Evolutionary conservation across 92 coral and sea anemone species (phyloP).

Genomic region (Heliopora coerulea): DNA sequence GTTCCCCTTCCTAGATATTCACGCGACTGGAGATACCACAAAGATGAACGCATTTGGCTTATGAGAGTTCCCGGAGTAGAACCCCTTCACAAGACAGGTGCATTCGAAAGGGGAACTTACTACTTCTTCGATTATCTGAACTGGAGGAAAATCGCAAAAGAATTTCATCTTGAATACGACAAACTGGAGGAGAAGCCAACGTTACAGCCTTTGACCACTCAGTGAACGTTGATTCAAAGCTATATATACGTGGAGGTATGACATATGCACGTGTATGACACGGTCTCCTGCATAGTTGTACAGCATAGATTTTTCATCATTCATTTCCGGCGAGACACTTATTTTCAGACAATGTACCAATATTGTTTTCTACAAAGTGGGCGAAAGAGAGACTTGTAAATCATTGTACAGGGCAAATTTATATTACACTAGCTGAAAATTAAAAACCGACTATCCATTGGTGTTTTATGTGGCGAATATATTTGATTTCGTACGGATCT

Average conservation of each 20-base stretch:
- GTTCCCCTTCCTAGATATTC: slow-evolving; percentile 60
- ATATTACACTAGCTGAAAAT: slow-evolving; percentile 1
- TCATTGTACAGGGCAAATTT: slow-evolving; percentile 35
- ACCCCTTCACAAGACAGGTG: slow-evolving; percentile 79
- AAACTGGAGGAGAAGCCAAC: slow-evolving; percentile 97
- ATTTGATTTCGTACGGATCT: too few relatives aligned
- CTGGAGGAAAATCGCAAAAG: slow-evolving; percentile 95
- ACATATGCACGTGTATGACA: neutral
- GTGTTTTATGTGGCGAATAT: too few relatives aligned
- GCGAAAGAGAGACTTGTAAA: slow-evolving; percentile 11
- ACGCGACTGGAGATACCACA: slow-evolving; percentile 99
- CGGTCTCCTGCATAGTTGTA: neutral
- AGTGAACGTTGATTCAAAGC: slow-evolving; percentile 22
- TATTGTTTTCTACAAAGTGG: slow-evolving; percentile 8
- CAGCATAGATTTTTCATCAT: neutral
- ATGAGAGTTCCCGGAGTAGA: slow-evolving; percentile 98
- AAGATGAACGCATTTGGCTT: slow-evolving; percentile 94
- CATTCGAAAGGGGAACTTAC: slow-evolving; percentile 91
- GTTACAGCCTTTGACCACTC: slow-evolving; percentile 76
- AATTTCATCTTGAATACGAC: slow-evolving; percentile 92
- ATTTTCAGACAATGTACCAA: neutral
- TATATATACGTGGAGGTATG: neutral
- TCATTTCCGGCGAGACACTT: neutral
- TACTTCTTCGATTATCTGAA: slow-evolving; percentile 93
- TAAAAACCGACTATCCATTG: too few relatives aligned